Evolutionary conservation across 2,797 vertebrate species (phyloP).

Genomic region (Knipowitschia caucasica): DNA sequence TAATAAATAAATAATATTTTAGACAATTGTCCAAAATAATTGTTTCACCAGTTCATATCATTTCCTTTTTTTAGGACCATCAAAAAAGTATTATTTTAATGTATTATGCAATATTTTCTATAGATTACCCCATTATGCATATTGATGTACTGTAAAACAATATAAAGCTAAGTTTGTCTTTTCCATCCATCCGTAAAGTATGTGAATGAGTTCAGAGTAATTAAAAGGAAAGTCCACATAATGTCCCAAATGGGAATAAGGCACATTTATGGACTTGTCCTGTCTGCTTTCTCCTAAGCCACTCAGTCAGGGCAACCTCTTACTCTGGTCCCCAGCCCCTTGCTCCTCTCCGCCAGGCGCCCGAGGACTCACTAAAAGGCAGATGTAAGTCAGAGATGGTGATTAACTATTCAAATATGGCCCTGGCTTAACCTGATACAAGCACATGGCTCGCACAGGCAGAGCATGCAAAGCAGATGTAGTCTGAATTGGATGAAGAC

Average conservation of each 20-base stretch:
- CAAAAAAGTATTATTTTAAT: too few relatives aligned
- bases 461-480: conserved; percentile 15
- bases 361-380: conserved; percentile 22
- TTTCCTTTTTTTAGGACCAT: too few relatives aligned
- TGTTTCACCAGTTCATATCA: too few relatives aligned
- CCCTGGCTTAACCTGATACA: conserved; percentile 36
- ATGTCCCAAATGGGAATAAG: neutral
- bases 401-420: conserved; percentile 36
- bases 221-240: neutral
- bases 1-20: too few relatives aligned
- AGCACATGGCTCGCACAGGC: conserved; percentile 7
- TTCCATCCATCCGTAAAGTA: neutral
- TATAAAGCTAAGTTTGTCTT: neutral
- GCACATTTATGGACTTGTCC: neutral
- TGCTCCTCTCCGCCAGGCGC: neutral
- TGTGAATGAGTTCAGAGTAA: neutral
- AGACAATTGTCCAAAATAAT: too few relatives aligned
- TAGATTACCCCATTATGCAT: too few relatives aligned
- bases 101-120: too few relatives aligned
- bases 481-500: neutral
- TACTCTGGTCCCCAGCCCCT: neutral
- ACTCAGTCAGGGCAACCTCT: neutral
- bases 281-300: neutral
- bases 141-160: neutral
- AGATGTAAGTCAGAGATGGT: conserved; percentile 8